Evolutionary conservation across 2,113 vertebrate species (phyloP).

Genomic region (Numida meleagris): DNA sequence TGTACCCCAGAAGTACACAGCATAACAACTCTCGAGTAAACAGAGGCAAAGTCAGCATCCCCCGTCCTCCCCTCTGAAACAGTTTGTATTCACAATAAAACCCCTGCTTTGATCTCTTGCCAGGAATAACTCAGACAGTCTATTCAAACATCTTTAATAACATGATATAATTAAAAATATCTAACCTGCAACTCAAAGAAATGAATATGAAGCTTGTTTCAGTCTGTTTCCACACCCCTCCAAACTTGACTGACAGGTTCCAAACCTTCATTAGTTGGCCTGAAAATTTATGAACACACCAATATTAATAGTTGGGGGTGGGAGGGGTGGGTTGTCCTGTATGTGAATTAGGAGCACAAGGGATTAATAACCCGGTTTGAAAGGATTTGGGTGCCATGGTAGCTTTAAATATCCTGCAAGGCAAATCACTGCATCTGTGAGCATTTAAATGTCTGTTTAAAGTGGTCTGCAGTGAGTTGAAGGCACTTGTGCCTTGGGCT

Average conservation of each 20-base stretch:
- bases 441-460: conserved; percentile 27
- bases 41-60: conserved; percentile 10
- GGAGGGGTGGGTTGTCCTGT: background rate
- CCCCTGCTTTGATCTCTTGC: conserved; percentile 41
- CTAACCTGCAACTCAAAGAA: conserved; percentile 44
- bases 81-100: background rate
- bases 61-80: conserved; percentile 15
- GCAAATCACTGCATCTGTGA: background rate
- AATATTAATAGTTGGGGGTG: background rate
- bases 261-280: conserved; percentile 26
- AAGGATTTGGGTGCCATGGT: background rate
- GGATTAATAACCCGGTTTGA: conserved; percentile 7
- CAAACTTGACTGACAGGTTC: conserved; percentile 63
- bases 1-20: conserved; percentile 19
- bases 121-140: conserved; percentile 55
- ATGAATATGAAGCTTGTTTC: conserved; percentile 46
- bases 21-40: background rate
- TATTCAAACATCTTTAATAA: conserved; percentile 62
- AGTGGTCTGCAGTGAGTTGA: conserved; percentile 5
- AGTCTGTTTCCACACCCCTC: conserved; percentile 48
- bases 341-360: background rate
- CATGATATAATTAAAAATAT: conserved; percentile 63
- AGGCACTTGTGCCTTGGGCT: background rate
- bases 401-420: conserved; percentile 32
- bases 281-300: conserved; percentile 6